phyloP scores from a whole-genome alignment of 1,140 invertebrate species.

The Lepidotrigona ventralis region DNA sequence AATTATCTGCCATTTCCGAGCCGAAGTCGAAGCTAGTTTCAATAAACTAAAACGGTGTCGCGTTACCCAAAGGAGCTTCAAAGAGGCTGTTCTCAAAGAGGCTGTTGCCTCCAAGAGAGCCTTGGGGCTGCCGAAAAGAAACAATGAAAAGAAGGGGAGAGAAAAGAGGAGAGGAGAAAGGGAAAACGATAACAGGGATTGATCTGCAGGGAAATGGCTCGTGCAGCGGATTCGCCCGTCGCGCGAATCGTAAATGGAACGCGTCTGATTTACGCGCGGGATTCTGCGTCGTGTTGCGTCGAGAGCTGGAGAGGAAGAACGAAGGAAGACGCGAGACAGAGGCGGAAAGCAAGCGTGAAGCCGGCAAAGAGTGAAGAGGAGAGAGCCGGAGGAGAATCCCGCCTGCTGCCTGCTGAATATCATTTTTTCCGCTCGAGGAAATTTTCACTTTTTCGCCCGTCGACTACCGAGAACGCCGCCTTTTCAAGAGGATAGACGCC shows the following conservation, averaged over 20 bases:
- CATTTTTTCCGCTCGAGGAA: slow-evolving; percentile 66
- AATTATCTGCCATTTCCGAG: neutral
- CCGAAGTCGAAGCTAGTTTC: neutral
- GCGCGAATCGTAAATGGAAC: slow-evolving; percentile 64
- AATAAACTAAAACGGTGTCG: slow-evolving; percentile 20
- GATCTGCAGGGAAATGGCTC: slow-evolving; percentile 60
- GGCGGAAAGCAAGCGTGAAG: slow-evolving; percentile 11
- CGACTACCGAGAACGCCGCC: slow-evolving; percentile 36
- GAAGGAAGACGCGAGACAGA: neutral
- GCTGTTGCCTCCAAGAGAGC: neutral
- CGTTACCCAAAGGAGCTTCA: slow-evolving; percentile 18
- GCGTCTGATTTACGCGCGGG: slow-evolving; percentile 65
- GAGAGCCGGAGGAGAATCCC: slow-evolving; percentile 25
- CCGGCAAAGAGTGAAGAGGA: slow-evolving; percentile 15
- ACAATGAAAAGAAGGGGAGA: neutral
- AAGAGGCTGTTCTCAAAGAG: neutral
- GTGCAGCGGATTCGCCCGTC: slow-evolving; percentile 50
- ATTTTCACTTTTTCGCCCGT: slow-evolving; percentile 64
- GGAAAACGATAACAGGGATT: slow-evolving; percentile 57
- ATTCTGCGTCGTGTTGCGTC: slow-evolving; percentile 24
- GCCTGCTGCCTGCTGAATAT: slow-evolving; percentile 61
- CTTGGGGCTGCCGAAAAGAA: neutral
- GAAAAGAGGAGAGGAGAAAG: neutral
- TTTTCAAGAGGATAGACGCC: slow-evolving; percentile 43
- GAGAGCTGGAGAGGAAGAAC: neutral